phyloP scores from a whole-genome alignment of 1,140 invertebrate species.

The Acromyrmex heyeri region DNA sequence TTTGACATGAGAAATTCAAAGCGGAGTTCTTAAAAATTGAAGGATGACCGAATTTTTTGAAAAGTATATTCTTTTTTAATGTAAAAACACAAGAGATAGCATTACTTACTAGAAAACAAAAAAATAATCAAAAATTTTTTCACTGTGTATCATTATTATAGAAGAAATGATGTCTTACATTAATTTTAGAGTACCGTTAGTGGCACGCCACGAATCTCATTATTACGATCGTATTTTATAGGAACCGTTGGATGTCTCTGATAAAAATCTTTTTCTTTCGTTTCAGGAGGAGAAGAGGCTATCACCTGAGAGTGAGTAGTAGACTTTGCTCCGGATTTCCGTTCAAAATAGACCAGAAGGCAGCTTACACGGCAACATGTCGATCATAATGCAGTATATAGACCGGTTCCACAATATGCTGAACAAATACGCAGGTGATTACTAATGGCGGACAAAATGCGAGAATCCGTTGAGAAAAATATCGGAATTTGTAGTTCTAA shows the following conservation, averaged over 20 bases:
- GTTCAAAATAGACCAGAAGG: background rate
- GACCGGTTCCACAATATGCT: slow-evolving; percentile 89
- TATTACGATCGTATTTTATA: background rate
- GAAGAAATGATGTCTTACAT: background rate
- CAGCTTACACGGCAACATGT: slow-evolving; percentile 84
- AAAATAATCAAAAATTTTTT: too few species aligned
- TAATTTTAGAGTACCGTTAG: background rate
- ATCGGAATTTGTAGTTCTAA: background rate
- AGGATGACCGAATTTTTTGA: too few species aligned
- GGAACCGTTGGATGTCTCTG: background rate
- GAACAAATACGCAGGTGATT: slow-evolving; percentile 88
- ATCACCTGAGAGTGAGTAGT: background rate
- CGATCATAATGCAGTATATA: slow-evolving; percentile 89
- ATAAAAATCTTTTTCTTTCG: background rate
- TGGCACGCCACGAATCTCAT: background rate
- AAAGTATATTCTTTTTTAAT: too few species aligned
- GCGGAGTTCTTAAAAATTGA: too few species aligned
- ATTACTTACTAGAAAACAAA: too few species aligned
- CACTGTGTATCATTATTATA: background rate
- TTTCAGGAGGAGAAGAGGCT: background rate
- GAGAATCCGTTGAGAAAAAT: background rate
- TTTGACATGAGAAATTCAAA: too few species aligned
- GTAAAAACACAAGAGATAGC: too few species aligned
- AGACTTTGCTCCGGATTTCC: background rate
- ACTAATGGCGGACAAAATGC: background rate